Conservation (phyloP, 2,113 vertebrate genomes). For the Poicephalus meyeri region DNA sequence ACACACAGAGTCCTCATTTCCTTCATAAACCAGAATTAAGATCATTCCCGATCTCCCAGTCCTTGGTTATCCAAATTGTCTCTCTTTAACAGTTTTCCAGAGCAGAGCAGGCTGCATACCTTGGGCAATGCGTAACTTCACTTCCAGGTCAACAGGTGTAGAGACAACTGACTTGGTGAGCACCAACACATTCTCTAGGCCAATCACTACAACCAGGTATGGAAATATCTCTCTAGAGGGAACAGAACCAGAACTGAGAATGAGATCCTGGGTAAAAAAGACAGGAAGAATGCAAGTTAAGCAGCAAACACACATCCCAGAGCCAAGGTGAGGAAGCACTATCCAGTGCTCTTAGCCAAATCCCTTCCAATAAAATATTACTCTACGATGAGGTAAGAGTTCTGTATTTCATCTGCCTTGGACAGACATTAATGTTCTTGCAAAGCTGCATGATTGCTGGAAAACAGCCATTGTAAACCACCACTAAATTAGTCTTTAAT, state of each 20-base stretch:
- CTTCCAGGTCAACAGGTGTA: constrained; percentile 95
- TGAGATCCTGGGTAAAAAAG: neutral
- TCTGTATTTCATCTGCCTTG: neutral
- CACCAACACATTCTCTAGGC: constrained; percentile 94
- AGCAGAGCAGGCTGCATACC: constrained; percentile 65
- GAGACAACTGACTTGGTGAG: constrained; percentile 98
- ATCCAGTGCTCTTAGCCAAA: neutral
- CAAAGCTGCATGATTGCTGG: neutral
- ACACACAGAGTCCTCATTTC: neutral
- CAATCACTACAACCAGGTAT: constrained; percentile 96
- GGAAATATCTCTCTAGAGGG: constrained; percentile 92
- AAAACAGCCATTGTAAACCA: neutral
- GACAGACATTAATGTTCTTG: neutral
- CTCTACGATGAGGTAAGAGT: neutral
- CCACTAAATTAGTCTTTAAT: neutral
- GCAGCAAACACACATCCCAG: neutral
- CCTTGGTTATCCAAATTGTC: neutral
- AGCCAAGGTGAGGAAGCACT: neutral
- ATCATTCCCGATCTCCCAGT: neutral
- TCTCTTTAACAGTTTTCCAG: fast-evolving
- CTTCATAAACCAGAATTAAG: fast-evolving
- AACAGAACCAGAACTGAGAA: neutral
- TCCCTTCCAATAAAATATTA: neutral
- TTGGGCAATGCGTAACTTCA: constrained; percentile 96
- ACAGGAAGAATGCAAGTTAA: neutral